These are phyloP conservation scores for Heliconius aoede DNA, from an alignment of 2,888 invertebrate species.

Conservation along the genomic window DNA sequence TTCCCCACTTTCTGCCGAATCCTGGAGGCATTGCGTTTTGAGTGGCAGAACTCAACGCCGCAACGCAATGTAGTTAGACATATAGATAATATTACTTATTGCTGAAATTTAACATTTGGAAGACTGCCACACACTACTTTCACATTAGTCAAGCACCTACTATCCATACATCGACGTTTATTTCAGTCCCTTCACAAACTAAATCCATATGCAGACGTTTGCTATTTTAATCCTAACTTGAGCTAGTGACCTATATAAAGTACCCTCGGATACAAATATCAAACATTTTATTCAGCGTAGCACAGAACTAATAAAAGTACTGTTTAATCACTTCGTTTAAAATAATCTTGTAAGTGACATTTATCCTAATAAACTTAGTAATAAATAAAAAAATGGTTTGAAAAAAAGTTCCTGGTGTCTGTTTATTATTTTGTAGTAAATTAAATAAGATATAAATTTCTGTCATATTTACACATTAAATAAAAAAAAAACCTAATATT, in stretches of 20 bases:
- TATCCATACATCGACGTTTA: conserved; percentile 21
- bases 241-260: conserved; percentile 44
- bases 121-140: conserved; percentile 35
- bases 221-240: conserved; percentile 41
- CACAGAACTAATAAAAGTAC: neutral
- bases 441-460: neutral
- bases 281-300: conserved; percentile 8
- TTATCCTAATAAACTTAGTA: neutral
- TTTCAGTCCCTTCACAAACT: conserved; percentile 30
- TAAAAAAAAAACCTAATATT: no score
- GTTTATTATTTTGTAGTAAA: no score
- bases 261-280: conserved; percentile 27
- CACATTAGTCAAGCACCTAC: conserved; percentile 1
- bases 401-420: no score
- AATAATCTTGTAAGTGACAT: neutral
- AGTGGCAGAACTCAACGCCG: no score
- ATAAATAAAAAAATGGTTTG: neutral
- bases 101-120: conserved; percentile 37
- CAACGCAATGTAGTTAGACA: no score
- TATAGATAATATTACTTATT: no score
- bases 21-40: no score
- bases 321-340: neutral
- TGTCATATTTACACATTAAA: neutral
- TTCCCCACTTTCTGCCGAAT: no score
- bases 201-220: conserved; percentile 37